Conservation (phyloP, 2,113 vertebrate species). For the Catagonus wagneri region DNA sequence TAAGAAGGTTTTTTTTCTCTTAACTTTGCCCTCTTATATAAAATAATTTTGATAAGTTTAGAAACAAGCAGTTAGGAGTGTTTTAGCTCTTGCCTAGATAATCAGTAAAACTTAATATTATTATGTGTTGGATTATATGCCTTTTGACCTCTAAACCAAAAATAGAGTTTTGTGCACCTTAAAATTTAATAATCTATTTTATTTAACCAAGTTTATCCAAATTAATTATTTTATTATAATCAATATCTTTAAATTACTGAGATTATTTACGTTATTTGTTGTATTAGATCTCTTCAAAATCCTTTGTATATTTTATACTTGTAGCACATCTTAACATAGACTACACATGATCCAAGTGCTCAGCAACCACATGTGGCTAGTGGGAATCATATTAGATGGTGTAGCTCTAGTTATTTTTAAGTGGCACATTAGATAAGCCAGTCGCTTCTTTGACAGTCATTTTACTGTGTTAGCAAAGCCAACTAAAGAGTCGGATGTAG, state of each 20-base stretch:
- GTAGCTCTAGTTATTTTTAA: not conserved
- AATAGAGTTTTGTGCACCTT: not conserved
- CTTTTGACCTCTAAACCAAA: conserved; percentile 38
- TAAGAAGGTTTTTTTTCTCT: not conserved
- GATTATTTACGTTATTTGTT: conserved; percentile 13
- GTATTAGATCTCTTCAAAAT: not conserved
- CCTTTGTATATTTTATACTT: not conserved
- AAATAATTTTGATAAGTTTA: not conserved
- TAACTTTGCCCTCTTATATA: not conserved
- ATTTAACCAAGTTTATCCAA: not conserved
- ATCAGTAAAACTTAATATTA: not conserved
- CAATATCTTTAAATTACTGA: not conserved
- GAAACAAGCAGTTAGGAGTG: not conserved
- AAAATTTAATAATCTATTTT: conserved; percentile 2
- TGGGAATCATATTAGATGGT: not conserved
- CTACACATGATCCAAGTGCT: not conserved
- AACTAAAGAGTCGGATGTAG: not conserved
- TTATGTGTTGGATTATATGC: conserved; percentile 15
- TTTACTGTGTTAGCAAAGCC: conserved; percentile 20
- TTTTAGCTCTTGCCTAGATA: not conserved
- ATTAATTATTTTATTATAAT: not conserved
- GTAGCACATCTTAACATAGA: not conserved
- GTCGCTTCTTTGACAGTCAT: not conserved
- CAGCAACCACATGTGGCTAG: not conserved
- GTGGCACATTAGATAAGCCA: not conserved